A percentile compares a stretch with the other conserved stretches of the same genome.
phyloP scores from a whole-genome alignment of 2,888 invertebrate species.

The Eupelmus urozonus region DNA sequence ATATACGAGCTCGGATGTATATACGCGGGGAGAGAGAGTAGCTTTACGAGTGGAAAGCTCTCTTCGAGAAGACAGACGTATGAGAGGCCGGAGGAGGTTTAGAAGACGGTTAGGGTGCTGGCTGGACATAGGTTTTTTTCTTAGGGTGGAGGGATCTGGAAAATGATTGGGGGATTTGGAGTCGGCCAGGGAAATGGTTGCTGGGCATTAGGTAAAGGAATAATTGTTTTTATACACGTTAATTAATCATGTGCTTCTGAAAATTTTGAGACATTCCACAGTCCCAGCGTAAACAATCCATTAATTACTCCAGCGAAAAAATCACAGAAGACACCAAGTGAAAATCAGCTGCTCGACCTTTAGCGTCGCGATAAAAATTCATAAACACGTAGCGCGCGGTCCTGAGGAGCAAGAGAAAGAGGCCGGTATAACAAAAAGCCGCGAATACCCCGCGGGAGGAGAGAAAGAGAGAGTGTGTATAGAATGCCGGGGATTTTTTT shows the following conservation, averaged over 20 bases:
- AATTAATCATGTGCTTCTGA: too few relatives aligned
- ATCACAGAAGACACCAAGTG: not conserved
- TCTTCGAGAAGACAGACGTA: slow-evolving; percentile 58
- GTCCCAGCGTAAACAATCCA: not conserved
- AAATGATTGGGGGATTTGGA: too few relatives aligned
- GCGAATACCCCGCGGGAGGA: not conserved
- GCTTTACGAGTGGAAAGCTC: slow-evolving; percentile 48
- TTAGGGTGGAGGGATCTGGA: too few relatives aligned
- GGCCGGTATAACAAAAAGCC: not conserved
- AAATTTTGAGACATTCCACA: too few relatives aligned
- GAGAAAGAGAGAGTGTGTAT: not conserved
- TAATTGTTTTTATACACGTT: too few relatives aligned
- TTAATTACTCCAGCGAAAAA: not conserved
- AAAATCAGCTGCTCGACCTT: not conserved
- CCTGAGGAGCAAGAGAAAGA: not conserved
- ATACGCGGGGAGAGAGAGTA: not conserved
- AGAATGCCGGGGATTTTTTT: slow-evolving; percentile 45
- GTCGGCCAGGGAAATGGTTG: too few relatives aligned
- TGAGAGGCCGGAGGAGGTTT: not conserved
- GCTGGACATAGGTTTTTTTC: too few relatives aligned
- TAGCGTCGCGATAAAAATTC: slow-evolving; percentile 14
- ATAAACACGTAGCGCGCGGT: not conserved
- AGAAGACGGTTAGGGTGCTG: too few relatives aligned
- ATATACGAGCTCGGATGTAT: slow-evolving; percentile 11
- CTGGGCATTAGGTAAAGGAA: too few relatives aligned